Percentiles rank a stretch among this genome's conserved stretches.
These are phyloP conservation scores for Aldabrachelys gigantea DNA, from an alignment of 2,113 vertebrate species.

Conservation along the genomic window DNA sequence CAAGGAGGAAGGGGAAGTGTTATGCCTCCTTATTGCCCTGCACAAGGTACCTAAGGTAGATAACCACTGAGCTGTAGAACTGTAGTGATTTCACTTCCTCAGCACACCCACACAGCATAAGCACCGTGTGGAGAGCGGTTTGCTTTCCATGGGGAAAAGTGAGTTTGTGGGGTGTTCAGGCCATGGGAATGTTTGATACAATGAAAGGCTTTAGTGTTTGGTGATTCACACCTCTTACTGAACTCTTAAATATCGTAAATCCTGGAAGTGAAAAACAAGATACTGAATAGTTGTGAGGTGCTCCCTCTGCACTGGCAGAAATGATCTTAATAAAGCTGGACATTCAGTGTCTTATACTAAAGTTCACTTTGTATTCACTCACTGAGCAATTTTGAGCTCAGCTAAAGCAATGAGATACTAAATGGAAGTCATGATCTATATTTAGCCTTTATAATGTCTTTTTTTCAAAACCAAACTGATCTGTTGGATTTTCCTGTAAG, in stretches of 20 bases:
- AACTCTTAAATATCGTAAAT: constrained; percentile 12
- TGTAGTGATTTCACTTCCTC: not conserved
- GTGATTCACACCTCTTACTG: constrained; percentile 34
- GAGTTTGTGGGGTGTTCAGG: not conserved
- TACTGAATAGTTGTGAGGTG: not conserved
- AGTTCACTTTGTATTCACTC: constrained; percentile 47
- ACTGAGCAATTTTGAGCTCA: constrained; percentile 46
- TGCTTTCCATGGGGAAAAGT: not conserved
- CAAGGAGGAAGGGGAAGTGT: not conserved
- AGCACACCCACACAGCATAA: not conserved
- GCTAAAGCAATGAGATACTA: constrained; percentile 42
- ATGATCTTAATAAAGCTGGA: not conserved
- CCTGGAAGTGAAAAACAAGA: constrained; percentile 7
- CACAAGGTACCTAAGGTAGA: not conserved
- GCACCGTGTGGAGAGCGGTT: not conserved
- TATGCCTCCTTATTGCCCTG: not conserved
- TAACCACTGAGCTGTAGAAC: not conserved
- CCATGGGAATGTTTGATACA: constrained; percentile 15
- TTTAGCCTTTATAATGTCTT: constrained; percentile 26
- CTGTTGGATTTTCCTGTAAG: constrained; percentile 14
- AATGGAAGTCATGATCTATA: constrained; percentile 27
- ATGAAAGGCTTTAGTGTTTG: not conserved
- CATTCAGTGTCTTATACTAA: not conserved
- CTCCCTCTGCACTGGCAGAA: constrained; percentile 10
- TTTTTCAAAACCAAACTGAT: constrained; percentile 14